Percentiles rank a stretch among this genome's conserved stretches.
Evolutionary conservation across 2,888 invertebrate species (phyloP).

Genomic region (Mantis religiosa): DNA sequence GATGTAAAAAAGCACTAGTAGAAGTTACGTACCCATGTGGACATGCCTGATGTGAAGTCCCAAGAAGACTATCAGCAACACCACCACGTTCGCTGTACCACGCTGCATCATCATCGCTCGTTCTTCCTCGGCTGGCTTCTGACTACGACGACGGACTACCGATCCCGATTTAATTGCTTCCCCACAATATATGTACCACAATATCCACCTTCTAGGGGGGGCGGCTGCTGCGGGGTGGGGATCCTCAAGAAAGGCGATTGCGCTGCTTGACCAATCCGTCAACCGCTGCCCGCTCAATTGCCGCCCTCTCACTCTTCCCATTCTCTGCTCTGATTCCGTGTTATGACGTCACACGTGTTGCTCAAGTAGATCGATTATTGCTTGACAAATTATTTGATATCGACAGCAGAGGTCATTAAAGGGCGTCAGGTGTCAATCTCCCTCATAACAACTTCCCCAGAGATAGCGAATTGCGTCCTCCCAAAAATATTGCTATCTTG

Average conservation of each 20-base stretch:
- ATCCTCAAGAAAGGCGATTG: neutral
- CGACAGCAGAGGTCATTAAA: neutral
- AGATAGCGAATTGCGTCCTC: neutral
- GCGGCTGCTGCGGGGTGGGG: neutral
- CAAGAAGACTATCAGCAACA: neutral
- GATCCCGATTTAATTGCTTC: neutral
- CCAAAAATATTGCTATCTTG: no score
- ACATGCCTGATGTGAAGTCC: neutral
- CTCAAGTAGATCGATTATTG: neutral
- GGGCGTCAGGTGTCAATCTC: neutral
- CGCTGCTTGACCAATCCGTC: neutral
- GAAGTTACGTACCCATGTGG: neutral
- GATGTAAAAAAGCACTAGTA: no score
- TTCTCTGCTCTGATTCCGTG: neutral
- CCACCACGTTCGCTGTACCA: neutral
- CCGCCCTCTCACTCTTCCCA: neutral
- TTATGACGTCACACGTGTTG: neutral
- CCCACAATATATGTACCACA: neutral
- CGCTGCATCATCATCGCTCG: neutral
- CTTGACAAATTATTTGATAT: neutral
- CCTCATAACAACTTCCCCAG: neutral
- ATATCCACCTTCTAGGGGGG: neutral
- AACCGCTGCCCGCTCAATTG: neutral
- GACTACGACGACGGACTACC: no score
- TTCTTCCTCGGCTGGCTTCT: neutral